Evolutionary conservation across 1,140 invertebrate genomes (phyloP).

Genomic region (Odontomachus brunneus): DNA sequence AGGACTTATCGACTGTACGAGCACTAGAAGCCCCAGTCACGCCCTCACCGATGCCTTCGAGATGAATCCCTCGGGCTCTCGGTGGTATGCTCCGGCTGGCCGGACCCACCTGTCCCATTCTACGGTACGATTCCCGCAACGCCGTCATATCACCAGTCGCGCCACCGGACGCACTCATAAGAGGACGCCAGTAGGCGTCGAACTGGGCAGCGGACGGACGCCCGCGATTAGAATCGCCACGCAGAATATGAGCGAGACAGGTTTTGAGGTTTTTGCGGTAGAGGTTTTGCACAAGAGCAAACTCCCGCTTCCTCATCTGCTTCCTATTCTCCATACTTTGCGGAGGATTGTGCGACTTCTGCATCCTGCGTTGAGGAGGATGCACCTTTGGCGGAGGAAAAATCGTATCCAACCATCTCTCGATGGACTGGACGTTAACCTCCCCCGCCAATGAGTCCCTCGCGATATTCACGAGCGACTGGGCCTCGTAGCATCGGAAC

Average conservation of each 20-base stretch:
- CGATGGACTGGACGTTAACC: not conserved
- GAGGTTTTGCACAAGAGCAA: not conserved
- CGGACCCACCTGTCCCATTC: not conserved
- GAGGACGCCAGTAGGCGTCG: not conserved
- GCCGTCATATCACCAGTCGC: not conserved
- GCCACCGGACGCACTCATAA: not conserved
- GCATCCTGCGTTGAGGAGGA: not conserved
- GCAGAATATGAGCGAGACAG: not conserved
- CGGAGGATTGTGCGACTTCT: not conserved
- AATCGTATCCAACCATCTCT: not conserved
- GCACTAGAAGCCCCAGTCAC: not conserved
- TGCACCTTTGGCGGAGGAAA: not conserved
- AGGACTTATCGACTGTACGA: not conserved
- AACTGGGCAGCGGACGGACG: conserved; percentile 19
- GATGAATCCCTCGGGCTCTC: conserved; percentile 9
- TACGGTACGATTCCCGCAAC: not conserved
- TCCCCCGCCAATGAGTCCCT: too few species aligned
- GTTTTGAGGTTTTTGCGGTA: not conserved
- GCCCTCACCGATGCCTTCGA: conserved; percentile 5
- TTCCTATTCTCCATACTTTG: not conserved
- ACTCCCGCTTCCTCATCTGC: not conserved
- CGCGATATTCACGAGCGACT: not conserved
- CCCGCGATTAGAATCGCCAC: not conserved
- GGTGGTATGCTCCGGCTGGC: not conserved
- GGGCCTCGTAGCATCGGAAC: not conserved